Evolutionary conservation across 1,140 invertebrate species (phyloP).

Genomic region (Drosophila ananassae): DNA sequence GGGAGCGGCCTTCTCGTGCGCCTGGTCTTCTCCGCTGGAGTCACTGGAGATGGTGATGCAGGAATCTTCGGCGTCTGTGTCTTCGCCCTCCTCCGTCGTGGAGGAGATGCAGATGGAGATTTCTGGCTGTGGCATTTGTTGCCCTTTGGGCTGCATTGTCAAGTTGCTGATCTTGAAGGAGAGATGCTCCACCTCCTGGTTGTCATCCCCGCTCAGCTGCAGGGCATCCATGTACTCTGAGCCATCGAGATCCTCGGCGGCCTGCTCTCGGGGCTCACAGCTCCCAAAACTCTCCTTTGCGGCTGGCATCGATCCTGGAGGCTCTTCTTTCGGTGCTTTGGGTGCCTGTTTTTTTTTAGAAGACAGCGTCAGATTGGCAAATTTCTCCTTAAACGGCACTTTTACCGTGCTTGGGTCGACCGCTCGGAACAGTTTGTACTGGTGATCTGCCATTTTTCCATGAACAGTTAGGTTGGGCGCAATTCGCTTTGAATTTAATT

Average conservation of each 20-base stretch:
- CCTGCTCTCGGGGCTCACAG: constrained; percentile 1
- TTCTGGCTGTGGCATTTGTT: constrained; percentile 3
- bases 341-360: constrained; percentile 54
- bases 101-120: constrained; percentile 69
- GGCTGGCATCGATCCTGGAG: constrained; percentile 6
- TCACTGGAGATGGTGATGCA: constrained; percentile 71
- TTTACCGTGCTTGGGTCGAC: constrained; percentile 73
- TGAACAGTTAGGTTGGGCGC: neutral
- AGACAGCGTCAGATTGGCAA: constrained; percentile 75
- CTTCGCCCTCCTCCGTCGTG: constrained; percentile 54
- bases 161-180: constrained; percentile 52
- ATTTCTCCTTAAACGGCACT: constrained; percentile 73
- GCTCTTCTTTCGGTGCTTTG: constrained; percentile 13
- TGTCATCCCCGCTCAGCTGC: constrained; percentile 61
- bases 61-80: constrained; percentile 12
- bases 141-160: constrained; percentile 34
- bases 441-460: constrained; percentile 52
- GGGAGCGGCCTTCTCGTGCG: constrained; percentile 9
- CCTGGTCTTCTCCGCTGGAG: constrained; percentile 43
- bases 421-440: constrained; percentile 66
- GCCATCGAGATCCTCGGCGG: constrained; percentile 15
- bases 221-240: constrained; percentile 73
- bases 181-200: constrained; percentile 46
- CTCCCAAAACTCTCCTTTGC: constrained; percentile 2
- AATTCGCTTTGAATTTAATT: constrained; percentile 26